Conservation (phyloP, 2,797 vertebrate species). For the Acanthornis magna region DNA sequence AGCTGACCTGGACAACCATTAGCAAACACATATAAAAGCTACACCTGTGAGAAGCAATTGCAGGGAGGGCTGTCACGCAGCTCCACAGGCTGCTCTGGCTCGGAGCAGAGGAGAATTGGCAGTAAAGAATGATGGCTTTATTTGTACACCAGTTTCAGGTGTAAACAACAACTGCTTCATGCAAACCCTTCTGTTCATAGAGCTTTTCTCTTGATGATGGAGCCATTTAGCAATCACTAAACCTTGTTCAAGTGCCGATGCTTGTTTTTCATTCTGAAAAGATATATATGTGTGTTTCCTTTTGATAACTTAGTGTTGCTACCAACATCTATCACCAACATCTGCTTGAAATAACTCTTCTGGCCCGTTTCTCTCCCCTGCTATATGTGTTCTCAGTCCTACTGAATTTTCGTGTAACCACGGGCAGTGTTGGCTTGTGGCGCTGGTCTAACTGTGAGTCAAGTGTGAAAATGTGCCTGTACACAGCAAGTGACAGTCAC, state of each 20-base stretch:
- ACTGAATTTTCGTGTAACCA: background rate
- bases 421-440: background rate
- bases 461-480: background rate
- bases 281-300: background rate
- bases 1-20: background rate
- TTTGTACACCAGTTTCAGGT: slow-evolving; percentile 23
- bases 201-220: background rate
- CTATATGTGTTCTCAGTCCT: background rate
- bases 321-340: background rate
- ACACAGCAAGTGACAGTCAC: background rate
- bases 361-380: background rate
- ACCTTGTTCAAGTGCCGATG: background rate
- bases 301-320: background rate
- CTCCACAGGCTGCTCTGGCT: slow-evolving; percentile 4
- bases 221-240: background rate
- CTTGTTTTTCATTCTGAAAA: background rate
- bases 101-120: background rate
- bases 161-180: slow-evolving; percentile 26
- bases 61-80: background rate
- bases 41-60: background rate
- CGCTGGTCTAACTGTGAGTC: background rate
- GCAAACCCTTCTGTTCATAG: slow-evolving; percentile 16
- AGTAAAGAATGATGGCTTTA: slow-evolving; percentile 9
- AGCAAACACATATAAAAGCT: background rate
- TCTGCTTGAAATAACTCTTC: slow-evolving; percentile 10